These are phyloP conservation scores for Tachypleus tridentatus DNA, from an alignment of 1,140 invertebrate genomes.

Conservation along the genomic window DNA sequence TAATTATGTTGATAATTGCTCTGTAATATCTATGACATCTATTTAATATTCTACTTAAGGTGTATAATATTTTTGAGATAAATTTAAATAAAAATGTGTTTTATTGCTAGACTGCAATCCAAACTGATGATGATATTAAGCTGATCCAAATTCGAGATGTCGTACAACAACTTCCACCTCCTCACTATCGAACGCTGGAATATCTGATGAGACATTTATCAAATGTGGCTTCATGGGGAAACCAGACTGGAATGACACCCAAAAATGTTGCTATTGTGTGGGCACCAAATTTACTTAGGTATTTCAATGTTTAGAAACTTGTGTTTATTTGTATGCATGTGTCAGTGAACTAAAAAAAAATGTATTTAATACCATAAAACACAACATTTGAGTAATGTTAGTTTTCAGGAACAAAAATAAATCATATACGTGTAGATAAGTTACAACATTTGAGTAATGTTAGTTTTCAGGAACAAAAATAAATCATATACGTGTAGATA, in stretches of 20 bases:
- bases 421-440: too few species aligned
- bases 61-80: not conserved
- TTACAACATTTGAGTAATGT: too few species aligned
- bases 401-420: too few species aligned
- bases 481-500: too few species aligned
- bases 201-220: slow-evolving; percentile 86
- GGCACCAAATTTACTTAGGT: slow-evolving; percentile 90
- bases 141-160: slow-evolving; percentile 68
- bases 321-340: too few species aligned
- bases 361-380: too few species aligned
- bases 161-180: slow-evolving; percentile 84
- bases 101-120: slow-evolving; percentile 53
- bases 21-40: too few species aligned
- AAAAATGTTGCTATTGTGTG: slow-evolving; percentile 96
- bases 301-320: slow-evolving; percentile 22
- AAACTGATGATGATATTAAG: slow-evolving; percentile 50
- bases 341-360: too few species aligned
- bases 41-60: not conserved
- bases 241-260: slow-evolving; percentile 88
- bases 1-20: too few species aligned
- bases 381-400: too few species aligned
- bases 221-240: slow-evolving; percentile 65
- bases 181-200: slow-evolving; percentile 90
- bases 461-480: too few species aligned
- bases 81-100: slow-evolving; percentile 18